A percentile compares a stretch with the other conserved stretches of the same genome.
Evolutionary conservation across 2,888 invertebrate genomes (phyloP).

Genomic region (Agonopterix subpropinquella): DNA sequence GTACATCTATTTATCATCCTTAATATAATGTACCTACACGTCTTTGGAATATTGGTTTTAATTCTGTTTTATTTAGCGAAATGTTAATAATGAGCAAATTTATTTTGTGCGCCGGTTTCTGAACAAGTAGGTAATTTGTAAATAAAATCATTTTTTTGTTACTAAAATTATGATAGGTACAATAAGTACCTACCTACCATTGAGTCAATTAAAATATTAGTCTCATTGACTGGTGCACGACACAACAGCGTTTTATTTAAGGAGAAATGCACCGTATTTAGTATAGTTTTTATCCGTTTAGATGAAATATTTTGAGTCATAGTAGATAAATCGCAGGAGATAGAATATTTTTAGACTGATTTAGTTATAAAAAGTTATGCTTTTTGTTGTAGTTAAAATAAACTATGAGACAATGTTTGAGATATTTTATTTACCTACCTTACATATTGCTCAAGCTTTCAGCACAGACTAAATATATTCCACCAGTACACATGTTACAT

Average conservation of each 20-base stretch:
- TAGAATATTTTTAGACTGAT: constrained; percentile 73
- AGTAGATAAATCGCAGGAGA: constrained; percentile 61
- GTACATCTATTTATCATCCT: constrained; percentile 24
- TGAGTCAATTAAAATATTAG: too few relatives aligned
- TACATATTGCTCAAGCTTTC: too few relatives aligned
- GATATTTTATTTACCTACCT: constrained; percentile 18
- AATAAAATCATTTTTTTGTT: too few relatives aligned
- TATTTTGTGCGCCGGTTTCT: not conserved
- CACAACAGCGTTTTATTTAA: too few relatives aligned
- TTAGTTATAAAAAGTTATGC: constrained; percentile 73
- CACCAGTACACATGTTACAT: too few relatives aligned
- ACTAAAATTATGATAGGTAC: too few relatives aligned
- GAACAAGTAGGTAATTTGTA: too few relatives aligned
- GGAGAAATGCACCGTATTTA: constrained; percentile 25
- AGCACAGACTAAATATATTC: too few relatives aligned
- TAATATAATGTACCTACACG: constrained; percentile 20
- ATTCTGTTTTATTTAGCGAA: constrained; percentile 6
- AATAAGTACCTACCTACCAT: too few relatives aligned
- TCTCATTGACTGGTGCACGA: too few relatives aligned
- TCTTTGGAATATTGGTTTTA: constrained; percentile 58
- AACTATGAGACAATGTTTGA: constrained; percentile 52
- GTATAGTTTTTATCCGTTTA: constrained; percentile 51
- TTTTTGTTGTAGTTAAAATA: constrained; percentile 74
- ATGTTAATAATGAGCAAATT: not conserved
- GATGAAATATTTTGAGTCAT: constrained; percentile 55